Evolutionary conservation across 2,888 invertebrate genomes (phyloP).

Genomic region (Protodeltote pygarga): DNA sequence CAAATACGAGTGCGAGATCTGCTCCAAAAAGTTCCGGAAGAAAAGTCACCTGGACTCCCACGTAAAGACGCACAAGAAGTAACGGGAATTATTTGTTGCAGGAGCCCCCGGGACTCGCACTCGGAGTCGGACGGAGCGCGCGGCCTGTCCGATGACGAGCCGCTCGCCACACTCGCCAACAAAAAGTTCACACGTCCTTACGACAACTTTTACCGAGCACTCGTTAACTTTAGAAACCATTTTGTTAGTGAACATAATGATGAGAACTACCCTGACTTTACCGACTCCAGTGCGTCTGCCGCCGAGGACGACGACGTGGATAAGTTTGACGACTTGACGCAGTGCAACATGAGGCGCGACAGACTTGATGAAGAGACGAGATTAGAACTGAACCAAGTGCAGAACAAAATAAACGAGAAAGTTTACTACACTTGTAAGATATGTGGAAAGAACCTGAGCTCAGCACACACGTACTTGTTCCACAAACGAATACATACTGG

Average conservation of each 20-base stretch:
- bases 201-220: slow-evolving; percentile 64
- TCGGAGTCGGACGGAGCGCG: slow-evolving; percentile 18
- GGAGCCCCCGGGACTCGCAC: slow-evolving; percentile 54
- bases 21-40: slow-evolving; percentile 70
- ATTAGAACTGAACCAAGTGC: slow-evolving; percentile 62
- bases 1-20: slow-evolving; percentile 65
- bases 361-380: slow-evolving; percentile 71
- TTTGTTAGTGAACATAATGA: slow-evolving; percentile 52
- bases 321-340: slow-evolving; percentile 72
- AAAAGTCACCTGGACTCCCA: slow-evolving; percentile 74
- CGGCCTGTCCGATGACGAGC: slow-evolving; percentile 61
- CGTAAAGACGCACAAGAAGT: slow-evolving; percentile 66
- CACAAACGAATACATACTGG: slow-evolving; percentile 89
- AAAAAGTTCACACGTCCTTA: slow-evolving; percentile 54
- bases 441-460: slow-evolving; percentile 87
- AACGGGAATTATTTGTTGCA: slow-evolving; percentile 75
- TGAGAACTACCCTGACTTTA: slow-evolving; percentile 54
- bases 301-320: slow-evolving; percentile 40
- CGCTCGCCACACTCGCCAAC: slow-evolving; percentile 59
- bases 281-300: slow-evolving; percentile 61
- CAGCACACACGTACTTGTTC: slow-evolving; percentile 88
- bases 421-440: slow-evolving; percentile 85
- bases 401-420: slow-evolving; percentile 79
- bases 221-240: slow-evolving; percentile 72
- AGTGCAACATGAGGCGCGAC: slow-evolving; percentile 69